These are phyloP conservation scores for Smutsia temminckii DNA, from an alignment of 2,797 vertebrate genomes.

Conservation along the genomic window DNA sequence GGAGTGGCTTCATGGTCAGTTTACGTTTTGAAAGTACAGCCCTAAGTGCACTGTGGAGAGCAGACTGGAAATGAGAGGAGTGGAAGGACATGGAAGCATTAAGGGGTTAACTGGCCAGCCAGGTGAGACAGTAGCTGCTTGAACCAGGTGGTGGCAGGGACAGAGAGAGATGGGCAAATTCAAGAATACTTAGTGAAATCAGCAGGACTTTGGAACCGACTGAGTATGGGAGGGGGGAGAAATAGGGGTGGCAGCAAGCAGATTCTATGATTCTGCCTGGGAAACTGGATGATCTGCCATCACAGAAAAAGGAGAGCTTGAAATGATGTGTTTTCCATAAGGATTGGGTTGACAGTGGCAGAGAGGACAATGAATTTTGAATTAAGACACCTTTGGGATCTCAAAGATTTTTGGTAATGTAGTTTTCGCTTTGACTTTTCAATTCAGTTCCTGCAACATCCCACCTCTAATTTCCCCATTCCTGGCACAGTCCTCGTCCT, in stretches of 20 bases:
- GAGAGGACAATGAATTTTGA: neutral
- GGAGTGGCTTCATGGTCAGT: neutral
- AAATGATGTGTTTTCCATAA: neutral
- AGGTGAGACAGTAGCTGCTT: neutral
- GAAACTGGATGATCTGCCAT: neutral
- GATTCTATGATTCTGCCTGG: neutral
- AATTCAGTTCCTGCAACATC: neutral
- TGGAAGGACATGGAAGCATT: rapidly evolving
- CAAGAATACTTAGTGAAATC: neutral
- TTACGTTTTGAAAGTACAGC: neutral
- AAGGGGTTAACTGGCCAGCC: neutral
- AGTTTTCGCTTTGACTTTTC: neutral
- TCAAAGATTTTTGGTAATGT: neutral
- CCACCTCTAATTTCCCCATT: neutral
- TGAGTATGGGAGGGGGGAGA: neutral
- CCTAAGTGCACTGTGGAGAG: neutral
- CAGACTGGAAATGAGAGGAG: neutral
- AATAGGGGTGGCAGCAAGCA: neutral
- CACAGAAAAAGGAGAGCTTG: neutral
- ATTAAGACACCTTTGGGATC: neutral
- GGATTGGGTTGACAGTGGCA: neutral
- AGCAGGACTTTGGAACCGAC: neutral
- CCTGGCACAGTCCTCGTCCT: neutral
- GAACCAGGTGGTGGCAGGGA: neutral
- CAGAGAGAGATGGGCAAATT: neutral